Base-by-base conservation (phyloP, 2,113 vertebrate genomes). In the Grantiella picta region DNA sequence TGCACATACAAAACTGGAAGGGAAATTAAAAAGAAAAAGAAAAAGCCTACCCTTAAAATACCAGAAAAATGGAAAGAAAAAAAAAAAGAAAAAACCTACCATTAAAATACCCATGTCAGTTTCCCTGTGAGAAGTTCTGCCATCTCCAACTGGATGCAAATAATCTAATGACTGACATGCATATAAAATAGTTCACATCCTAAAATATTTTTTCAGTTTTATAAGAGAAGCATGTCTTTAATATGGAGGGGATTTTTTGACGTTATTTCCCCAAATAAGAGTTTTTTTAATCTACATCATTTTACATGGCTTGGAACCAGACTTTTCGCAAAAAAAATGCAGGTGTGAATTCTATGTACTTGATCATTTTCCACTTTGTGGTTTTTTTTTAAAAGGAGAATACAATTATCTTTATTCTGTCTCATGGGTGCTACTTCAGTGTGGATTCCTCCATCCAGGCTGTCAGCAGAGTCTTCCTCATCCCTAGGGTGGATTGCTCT, bases 1-100 rank as follows among this genome's bases (percentile, higher is more conserved):
- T 96, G 80, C 87, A 93, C 89, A 88, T 68, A 95, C 85, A 95
- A 95, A 94, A 95, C n/a, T 35, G 35, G 45, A 23, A 38, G 38
- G 38, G 38, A 38, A 38, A 56, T 82, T 69, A 87, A 78, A 79
- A 31, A 66, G 64, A 2, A 28, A 31, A 36, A 1, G 0, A 19
- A 60, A 61, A 89, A 92, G 82, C 9, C 87, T 79, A 64, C 38
- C 28, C 88, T 81, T 89, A 84, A 96, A 94, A 94, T 96, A 81
- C 36, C 61, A 95, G 86, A 95, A 95, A 94, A 95, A 31, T 35
- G 35, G 49, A 23, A 54, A 83, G 71, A 87, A 15, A 42, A 90
- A 66, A 69, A 3, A 28, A 31, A 36, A 1, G 0, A 18, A 60
- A 63, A 89, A 92, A 83, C 9, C 87, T 79, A 64, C 36, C 29